These are phyloP conservation scores for Percina caprodes DNA, from an alignment of 2,113 vertebrate genomes.

Conservation along the genomic window DNA sequence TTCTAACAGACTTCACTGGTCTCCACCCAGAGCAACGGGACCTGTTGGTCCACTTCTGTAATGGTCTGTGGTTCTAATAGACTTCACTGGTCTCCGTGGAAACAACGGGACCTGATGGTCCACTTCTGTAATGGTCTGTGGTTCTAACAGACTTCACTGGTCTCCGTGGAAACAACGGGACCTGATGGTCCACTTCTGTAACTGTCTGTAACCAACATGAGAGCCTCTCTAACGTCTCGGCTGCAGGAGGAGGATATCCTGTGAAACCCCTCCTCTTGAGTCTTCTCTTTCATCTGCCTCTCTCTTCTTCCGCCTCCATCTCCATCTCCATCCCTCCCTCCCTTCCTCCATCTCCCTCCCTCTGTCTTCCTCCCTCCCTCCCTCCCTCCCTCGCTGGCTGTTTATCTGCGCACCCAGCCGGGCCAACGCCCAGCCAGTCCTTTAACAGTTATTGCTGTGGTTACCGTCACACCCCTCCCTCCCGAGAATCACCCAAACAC, in stretches of 20 bases:
- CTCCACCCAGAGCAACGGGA: too few relatives aligned
- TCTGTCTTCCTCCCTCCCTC: too few relatives aligned
- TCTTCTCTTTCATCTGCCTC: conserved; percentile 25
- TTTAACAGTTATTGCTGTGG: conserved; percentile 56
- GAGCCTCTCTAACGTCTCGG: conserved; percentile 23
- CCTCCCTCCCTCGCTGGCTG: conserved; percentile 27
- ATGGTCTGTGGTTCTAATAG: neutral
- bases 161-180: too few relatives aligned
- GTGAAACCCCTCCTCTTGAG: too few relatives aligned
- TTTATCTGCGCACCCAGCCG: conserved; percentile 74
- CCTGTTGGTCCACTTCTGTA: too few relatives aligned
- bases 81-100: too few relatives aligned
- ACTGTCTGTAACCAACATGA: conserved; percentile 48
- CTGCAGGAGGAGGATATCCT: conserved; percentile 56
- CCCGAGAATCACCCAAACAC: conserved; percentile 17
- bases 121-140: neutral
- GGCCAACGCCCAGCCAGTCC: conserved; percentile 69
- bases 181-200: too few relatives aligned
- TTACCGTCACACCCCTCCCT: conserved; percentile 52
- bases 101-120: too few relatives aligned
- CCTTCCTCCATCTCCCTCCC: too few relatives aligned
- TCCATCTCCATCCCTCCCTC: too few relatives aligned
- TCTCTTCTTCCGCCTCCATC: conserved; percentile 9
- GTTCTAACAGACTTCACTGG: too few relatives aligned
- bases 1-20: too few relatives aligned